Evolutionary conservation across 2,113 vertebrate species (phyloP).

Genomic region (Labeo catla): DNA sequence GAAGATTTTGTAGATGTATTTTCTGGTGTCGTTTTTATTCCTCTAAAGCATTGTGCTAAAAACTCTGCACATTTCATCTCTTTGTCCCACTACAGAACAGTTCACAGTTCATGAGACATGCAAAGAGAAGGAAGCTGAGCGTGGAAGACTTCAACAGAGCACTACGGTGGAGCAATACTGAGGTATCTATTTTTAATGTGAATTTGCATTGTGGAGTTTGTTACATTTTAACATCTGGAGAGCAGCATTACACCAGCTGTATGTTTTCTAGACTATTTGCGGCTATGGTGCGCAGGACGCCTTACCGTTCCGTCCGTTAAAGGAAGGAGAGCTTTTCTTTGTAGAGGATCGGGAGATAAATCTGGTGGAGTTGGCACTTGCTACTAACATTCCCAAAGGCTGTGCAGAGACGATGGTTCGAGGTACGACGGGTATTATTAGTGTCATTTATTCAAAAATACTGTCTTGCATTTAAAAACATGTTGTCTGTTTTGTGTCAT

Average conservation of each 20-base stretch:
- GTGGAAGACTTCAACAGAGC: conserved; percentile 92
- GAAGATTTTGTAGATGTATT: neutral
- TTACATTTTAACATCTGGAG: neutral
- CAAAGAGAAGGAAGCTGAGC: conserved; percentile 84
- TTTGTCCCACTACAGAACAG: conserved; percentile 78
- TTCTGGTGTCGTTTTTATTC: neutral
- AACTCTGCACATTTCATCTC: neutral
- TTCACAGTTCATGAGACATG: conserved; percentile 92
- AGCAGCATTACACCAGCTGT: neutral
- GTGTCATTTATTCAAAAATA: neutral
- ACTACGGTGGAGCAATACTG: conserved; percentile 90
- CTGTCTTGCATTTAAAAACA: neutral
- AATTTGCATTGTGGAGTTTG: neutral
- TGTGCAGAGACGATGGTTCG: conserved; percentile 87
- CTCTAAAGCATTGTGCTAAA: neutral
- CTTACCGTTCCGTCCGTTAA: conserved; percentile 80
- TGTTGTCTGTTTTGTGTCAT: conserved; percentile 24
- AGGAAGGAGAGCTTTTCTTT: conserved; percentile 89
- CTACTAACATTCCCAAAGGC: conserved; percentile 89
- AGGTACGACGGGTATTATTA: conserved; percentile 66
- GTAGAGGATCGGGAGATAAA: conserved; percentile 89
- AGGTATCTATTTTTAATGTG: conserved; percentile 71
- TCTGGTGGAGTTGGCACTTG: conserved; percentile 88
- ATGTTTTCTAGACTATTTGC: conserved; percentile 78
- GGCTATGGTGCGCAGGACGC: conserved; percentile 85